Percentiles rank a stretch among this genome's conserved stretches.
These are phyloP conservation scores for Reticulitermes lucifugus DNA, from an alignment of 2,888 invertebrate genomes.

Conservation along the genomic window DNA sequence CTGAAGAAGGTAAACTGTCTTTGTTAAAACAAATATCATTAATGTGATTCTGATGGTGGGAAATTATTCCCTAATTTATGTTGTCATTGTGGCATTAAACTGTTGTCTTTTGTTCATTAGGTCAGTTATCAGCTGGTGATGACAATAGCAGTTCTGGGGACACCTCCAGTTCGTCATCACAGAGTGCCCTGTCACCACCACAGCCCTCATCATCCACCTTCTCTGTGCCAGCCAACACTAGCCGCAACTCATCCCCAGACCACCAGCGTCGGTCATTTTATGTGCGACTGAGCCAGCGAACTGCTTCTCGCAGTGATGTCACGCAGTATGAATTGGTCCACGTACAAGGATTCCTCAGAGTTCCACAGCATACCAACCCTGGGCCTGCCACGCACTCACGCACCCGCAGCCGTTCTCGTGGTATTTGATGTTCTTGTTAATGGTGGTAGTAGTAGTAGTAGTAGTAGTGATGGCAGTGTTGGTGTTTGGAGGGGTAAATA, in stretches of 20 bases:
- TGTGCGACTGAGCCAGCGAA: constrained; percentile 67
- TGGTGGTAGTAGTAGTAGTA: too few relatives aligned
- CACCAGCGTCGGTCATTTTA: constrained; percentile 64
- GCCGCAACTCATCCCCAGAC: constrained; percentile 24
- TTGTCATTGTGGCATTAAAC: too few relatives aligned
- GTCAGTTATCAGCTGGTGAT: constrained; percentile 13
- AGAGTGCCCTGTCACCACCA: constrained; percentile 56
- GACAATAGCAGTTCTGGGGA: constrained; percentile 44
- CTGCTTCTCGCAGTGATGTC: constrained; percentile 78
- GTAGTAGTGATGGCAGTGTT: too few relatives aligned
- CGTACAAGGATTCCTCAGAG: constrained; percentile 73
- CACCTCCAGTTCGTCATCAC: constrained; percentile 57
- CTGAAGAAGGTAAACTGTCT: too few relatives aligned
- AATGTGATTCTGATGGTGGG: too few relatives aligned
- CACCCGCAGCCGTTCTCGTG: constrained; percentile 37
- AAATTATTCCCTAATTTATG: too few relatives aligned
- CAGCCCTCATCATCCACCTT: constrained; percentile 23
- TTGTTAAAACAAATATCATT: too few relatives aligned
- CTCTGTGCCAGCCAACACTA: constrained; percentile 16
- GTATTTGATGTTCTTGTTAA: constrained; percentile 32
- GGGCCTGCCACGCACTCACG: constrained; percentile 52
- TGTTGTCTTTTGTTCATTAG: background rate
- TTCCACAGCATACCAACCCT: constrained; percentile 56
- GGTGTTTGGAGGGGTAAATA: too few relatives aligned
- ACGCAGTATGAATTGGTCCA: constrained; percentile 78